A percentile compares a stretch with the other conserved stretches of the same genome.
Evolutionary conservation across 2,797 vertebrate genomes (phyloP).

Genomic region (Gallirallus australis): DNA sequence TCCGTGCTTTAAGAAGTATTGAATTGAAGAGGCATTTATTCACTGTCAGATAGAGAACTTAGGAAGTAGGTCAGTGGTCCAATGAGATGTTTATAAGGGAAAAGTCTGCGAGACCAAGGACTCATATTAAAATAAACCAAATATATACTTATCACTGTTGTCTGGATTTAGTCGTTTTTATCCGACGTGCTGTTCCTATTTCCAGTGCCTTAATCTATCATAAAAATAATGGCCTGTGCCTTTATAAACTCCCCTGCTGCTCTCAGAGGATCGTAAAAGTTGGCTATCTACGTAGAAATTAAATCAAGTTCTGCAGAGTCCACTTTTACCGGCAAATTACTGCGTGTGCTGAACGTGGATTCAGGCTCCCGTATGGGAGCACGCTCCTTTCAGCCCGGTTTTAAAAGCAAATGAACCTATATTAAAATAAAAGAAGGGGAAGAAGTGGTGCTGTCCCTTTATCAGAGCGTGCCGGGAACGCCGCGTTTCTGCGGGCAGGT

Average conservation of each 20-base stretch:
- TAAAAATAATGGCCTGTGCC: conserved; percentile 6
- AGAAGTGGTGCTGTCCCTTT: background rate
- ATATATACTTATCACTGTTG: background rate
- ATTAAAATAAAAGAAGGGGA: background rate
- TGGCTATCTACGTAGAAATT: conserved; percentile 34
- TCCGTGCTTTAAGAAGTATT: background rate
- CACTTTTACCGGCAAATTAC: background rate
- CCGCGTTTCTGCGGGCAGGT: background rate
- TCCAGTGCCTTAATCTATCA: conserved; percentile 9
- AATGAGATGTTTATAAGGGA: conserved; percentile 9
- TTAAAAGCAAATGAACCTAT: background rate
- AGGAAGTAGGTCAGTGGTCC: conserved; percentile 53
- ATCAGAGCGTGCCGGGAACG: background rate
- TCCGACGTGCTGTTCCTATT: background rate
- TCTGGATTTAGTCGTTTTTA: conserved; percentile 1
- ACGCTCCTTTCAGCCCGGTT: background rate
- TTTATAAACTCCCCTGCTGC: conserved; percentile 4
- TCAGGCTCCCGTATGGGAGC: background rate
- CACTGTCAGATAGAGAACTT: background rate
- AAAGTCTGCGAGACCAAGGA: background rate
- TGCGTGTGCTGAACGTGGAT: background rate
- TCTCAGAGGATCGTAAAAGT: conserved; percentile 35
- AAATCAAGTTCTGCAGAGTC: background rate
- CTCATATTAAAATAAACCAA: background rate
- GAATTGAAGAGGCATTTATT: conserved; percentile 2